These are phyloP conservation scores for Acheta domesticus DNA, from an alignment of 2,888 invertebrate species.

Conservation along the genomic window DNA sequence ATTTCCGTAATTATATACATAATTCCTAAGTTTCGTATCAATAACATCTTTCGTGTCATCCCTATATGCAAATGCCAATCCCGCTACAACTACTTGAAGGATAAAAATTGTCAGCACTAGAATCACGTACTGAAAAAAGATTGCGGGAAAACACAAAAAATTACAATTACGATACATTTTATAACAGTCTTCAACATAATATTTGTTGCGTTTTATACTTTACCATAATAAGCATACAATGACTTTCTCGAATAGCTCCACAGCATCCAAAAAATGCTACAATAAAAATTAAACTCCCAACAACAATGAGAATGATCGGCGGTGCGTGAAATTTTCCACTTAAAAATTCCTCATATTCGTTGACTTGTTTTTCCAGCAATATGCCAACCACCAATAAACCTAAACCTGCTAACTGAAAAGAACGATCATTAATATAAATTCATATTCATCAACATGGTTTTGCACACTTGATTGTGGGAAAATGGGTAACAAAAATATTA, in stretches of 20 bases:
- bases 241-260: conserved; percentile 49
- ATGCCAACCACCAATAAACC: conserved; percentile 65
- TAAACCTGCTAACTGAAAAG: conserved; percentile 66
- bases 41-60: conserved; percentile 50
- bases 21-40: conserved; percentile 49
- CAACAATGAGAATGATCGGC: conserved; percentile 62
- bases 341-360: conserved; percentile 52
- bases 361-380: conserved; percentile 59
- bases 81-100: conserved; percentile 66
- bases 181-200: conserved; percentile 27
- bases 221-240: conserved; percentile 43
- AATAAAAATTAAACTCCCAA: conserved; percentile 61
- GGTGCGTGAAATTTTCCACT: conserved; percentile 54
- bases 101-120: conserved; percentile 68
- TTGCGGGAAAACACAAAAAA: not conserved
- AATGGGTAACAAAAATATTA: too few species aligned
- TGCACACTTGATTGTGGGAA: too few species aligned
- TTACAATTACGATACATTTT: too few species aligned
- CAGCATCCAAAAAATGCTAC: conserved; percentile 50
- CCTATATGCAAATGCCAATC: conserved; percentile 62
- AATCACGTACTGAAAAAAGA: conserved; percentile 63
- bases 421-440: conserved; percentile 39
- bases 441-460: conserved; percentile 34
- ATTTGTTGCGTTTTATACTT: conserved; percentile 23
- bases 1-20: conserved; percentile 50